Evolutionary conservation across 2,888 invertebrate genomes (phyloP).

Genomic region (Yponomeuta plumbellus): DNA sequence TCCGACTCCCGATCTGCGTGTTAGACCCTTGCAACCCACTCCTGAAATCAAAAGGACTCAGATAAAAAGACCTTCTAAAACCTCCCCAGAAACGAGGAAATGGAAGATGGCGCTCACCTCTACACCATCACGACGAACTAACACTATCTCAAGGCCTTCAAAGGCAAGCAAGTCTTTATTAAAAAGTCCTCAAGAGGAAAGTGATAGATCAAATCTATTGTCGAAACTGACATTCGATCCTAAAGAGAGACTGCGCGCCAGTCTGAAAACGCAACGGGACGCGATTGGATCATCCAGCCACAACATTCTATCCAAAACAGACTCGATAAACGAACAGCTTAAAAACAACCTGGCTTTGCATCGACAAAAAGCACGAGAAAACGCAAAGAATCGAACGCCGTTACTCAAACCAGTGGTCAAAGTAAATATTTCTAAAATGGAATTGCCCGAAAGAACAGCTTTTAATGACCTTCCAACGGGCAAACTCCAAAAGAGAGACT

Average conservation of each 20-base stretch:
- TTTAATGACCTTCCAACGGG: not conserved
- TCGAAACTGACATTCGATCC: not conserved
- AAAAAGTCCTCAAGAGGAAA: not conserved
- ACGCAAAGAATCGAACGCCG: not conserved
- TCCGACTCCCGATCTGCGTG: not conserved
- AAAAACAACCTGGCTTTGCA: not conserved
- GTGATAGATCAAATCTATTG: not conserved
- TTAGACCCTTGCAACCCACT: not conserved
- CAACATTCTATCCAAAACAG: not conserved
- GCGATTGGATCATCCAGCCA: not conserved
- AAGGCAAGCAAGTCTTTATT: not conserved
- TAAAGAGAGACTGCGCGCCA: not conserved
- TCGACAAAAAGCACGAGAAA: not conserved
- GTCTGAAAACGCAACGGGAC: not conserved
- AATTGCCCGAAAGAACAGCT: constrained; percentile 13
- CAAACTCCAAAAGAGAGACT: not conserved
- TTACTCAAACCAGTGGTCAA: constrained; percentile 9
- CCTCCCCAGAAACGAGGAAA: constrained; percentile 1
- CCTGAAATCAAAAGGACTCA: not conserved
- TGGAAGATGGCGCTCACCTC: not conserved
- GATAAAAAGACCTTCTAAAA: not conserved
- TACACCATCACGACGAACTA: not conserved
- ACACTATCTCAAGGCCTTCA: not conserved
- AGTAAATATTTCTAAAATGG: constrained; percentile 15
- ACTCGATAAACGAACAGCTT: not conserved